phyloP scores from a whole-genome alignment of 1,140 invertebrate genomes.

The Luehdorfia chinensis region DNA sequence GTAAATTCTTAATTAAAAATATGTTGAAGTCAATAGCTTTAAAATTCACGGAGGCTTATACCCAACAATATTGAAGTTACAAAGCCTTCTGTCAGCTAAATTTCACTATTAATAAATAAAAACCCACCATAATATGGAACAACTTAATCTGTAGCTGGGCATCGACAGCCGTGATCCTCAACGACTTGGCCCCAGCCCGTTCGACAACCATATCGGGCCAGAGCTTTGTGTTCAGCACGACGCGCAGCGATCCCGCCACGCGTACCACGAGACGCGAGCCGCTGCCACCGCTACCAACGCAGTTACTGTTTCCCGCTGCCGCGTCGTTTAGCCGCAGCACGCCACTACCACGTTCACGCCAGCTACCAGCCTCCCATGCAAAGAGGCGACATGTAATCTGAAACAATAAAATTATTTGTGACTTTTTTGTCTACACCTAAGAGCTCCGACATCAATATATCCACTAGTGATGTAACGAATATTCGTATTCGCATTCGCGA shows the following conservation, averaged over 20 bases:
- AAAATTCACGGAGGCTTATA: too few species aligned
- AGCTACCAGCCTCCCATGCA: slow-evolving; percentile 90
- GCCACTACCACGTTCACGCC: slow-evolving; percentile 94
- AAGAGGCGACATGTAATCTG: slow-evolving; percentile 94
- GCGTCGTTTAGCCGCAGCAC: slow-evolving; percentile 91
- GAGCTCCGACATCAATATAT: too few species aligned
- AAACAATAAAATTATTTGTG: neutral
- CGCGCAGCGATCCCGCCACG: slow-evolving; percentile 90
- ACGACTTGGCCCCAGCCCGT: slow-evolving; percentile 89
- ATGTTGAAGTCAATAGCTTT: too few species aligned
- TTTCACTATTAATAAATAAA: too few species aligned
- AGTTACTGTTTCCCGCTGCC: slow-evolving; percentile 74
- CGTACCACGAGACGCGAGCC: slow-evolving; percentile 90
- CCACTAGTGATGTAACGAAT: too few species aligned
- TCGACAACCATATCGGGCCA: slow-evolving; percentile 96
- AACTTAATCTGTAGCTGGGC: slow-evolving; percentile 89
- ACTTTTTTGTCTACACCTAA: too few species aligned
- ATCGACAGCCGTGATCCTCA: slow-evolving; percentile 93
- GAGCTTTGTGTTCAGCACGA: slow-evolving; percentile 95
- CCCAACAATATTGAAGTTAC: too few species aligned
- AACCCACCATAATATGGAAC: slow-evolving; percentile 87
- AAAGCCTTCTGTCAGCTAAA: too few species aligned
- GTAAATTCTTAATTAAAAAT: too few species aligned
- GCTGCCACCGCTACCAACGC: slow-evolving; percentile 77
- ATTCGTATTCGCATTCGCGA: too few species aligned